Base-by-base conservation (phyloP, 2,888 invertebrate genomes). In the Hypena proboscidalis region DNA sequence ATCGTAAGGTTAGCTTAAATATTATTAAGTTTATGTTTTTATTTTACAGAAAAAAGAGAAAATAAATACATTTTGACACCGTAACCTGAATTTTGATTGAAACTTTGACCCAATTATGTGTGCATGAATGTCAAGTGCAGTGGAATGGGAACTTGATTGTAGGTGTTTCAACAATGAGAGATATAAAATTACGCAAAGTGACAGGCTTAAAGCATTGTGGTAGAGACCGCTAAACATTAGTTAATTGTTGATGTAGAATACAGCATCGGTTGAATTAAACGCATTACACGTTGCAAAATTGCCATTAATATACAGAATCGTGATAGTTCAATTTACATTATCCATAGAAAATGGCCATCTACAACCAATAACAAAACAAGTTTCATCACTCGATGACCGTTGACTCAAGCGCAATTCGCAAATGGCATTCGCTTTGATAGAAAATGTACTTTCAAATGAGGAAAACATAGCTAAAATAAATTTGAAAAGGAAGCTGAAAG, bases 51-150 rank as follows among this genome's bases (percentile, higher is more conserved):
- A 87, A 88, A 83, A 81, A 83, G 30, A 66, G 39, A 63, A 68
- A 69, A 74, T 91, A 91, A 91, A 91, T 91, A 91, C 91, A 91
- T 91, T 91, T 91, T 70, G 90, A 85, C 90, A 90, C 90, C 90
- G 90, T 90, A 83, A 42, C 8, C 10, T 10, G 37, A 17, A 40
- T 57, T 60, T 70, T 65, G 63, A 58, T 51, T 50, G 51, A 1
- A 13, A 1, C 9, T 1, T 15, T 20, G 4, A 17, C 17, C 22
- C 22, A n/a, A 23, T 23, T 8, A 10, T 23, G 1, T 9, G 1
- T 1, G 4, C 4, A 2, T 14, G 8, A 15, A 15, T 15, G 15
- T 29, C 29, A 15, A 15, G 15, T 29, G n/a, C 6, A 29, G n/a
- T 15, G 15, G 15, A 15, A 29, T 9, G 9, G 2, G 15, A 9